These are phyloP conservation scores for Bufo gargarizans DNA, from an alignment of 2,113 vertebrate species.

Conservation along the genomic window DNA sequence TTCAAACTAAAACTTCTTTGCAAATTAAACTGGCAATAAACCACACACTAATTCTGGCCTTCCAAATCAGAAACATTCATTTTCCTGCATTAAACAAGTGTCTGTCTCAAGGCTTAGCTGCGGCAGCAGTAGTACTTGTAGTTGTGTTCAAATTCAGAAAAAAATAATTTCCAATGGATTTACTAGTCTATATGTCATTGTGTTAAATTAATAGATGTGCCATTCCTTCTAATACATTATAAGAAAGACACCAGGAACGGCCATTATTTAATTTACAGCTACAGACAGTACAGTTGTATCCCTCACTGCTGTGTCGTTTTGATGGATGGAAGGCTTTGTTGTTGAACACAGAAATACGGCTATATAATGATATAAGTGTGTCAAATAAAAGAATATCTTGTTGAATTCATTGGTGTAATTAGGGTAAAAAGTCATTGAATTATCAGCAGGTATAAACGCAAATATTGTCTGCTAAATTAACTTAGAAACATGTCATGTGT, in stretches of 20 bases:
- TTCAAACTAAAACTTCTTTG: not conserved
- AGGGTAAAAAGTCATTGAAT: constrained; percentile 35
- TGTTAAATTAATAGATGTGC: constrained; percentile 12
- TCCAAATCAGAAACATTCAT: not conserved
- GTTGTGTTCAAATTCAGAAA: too few species aligned
- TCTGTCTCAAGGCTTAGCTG: not conserved
- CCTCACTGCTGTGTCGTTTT: not conserved
- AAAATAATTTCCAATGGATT: not conserved
- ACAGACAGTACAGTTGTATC: not conserved
- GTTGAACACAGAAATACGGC: not conserved
- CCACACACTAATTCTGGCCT: not conserved
- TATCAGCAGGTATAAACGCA: constrained; percentile 27
- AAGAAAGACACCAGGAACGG: not conserved
- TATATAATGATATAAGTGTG: not conserved
- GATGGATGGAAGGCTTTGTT: constrained; percentile 13
- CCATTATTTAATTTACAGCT: not conserved
- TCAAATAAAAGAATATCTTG: constrained; percentile 16
- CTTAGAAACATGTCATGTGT: not conserved
- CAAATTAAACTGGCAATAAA: constrained; percentile 12
- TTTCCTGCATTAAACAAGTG: not conserved
- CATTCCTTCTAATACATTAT: not conserved
- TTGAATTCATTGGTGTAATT: not conserved
- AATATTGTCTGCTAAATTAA: constrained; percentile 23
- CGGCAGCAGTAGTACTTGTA: not conserved
- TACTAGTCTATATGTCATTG: not conserved